A percentile compares a stretch with the other conserved stretches of the same genome.
These are phyloP conservation scores for Mactromeris polynyma DNA, from an alignment of 2,888 invertebrate species.

Conservation along the genomic window DNA sequence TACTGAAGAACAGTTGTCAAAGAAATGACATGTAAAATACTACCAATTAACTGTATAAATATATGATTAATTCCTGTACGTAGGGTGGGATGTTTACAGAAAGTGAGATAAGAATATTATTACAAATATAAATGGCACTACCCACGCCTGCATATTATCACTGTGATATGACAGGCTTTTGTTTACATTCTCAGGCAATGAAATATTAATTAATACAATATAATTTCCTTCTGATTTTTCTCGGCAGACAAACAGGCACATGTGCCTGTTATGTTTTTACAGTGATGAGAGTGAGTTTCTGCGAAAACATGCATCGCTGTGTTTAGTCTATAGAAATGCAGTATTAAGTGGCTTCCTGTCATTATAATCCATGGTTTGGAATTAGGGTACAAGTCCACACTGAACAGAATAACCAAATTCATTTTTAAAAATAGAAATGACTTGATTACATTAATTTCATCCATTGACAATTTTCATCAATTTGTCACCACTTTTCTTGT, in stretches of 20 bases:
- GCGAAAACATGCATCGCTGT: conserved; percentile 35
- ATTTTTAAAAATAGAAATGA: too few relatives aligned
- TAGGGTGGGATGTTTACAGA: conserved; percentile 67
- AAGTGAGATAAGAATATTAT: conserved; percentile 58
- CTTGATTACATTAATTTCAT: too few relatives aligned
- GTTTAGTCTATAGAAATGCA: conserved; percentile 43
- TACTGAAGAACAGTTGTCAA: conserved; percentile 45
- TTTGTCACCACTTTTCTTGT: too few relatives aligned
- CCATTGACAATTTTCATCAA: too few relatives aligned
- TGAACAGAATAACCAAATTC: too few relatives aligned
- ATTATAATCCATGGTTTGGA: neutral
- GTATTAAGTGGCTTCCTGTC: conserved; percentile 22
- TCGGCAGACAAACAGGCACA: conserved; percentile 34
- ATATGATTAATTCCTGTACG: conserved; percentile 61
- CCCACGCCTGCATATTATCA: conserved; percentile 45
- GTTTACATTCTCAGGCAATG: conserved; percentile 54
- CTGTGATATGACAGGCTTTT: conserved; percentile 63
- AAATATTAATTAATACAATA: conserved; percentile 57
- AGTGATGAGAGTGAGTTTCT: conserved; percentile 17
- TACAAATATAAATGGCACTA: conserved; percentile 42
- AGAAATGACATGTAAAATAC: conserved; percentile 50
- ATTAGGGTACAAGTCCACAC: neutral
- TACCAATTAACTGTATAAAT: conserved; percentile 61
- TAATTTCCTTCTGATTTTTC: conserved; percentile 30
- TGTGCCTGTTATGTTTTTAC: conserved; percentile 30